Conservation (phyloP, 2,113 vertebrate species). For the Campylomormyrus numenius region DNA sequence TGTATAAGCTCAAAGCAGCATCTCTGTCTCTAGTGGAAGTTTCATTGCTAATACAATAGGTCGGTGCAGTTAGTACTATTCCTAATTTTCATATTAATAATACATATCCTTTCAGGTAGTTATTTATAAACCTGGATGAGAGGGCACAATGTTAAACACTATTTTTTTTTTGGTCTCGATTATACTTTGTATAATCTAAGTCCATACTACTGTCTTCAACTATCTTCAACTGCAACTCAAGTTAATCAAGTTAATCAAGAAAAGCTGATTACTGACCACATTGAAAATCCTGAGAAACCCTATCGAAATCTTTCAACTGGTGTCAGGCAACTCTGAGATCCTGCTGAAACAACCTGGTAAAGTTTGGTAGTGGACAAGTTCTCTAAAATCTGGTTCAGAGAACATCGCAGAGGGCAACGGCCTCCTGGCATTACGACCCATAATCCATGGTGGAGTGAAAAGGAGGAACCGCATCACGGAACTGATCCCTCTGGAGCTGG, state of each 20-base stretch:
- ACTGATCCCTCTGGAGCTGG: neutral
- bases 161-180: neutral
- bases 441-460: conserved; percentile 26
- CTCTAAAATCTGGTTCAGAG: neutral
- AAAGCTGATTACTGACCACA: neutral
- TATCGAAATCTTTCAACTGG: neutral
- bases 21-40: neutral
- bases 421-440: conserved; percentile 34
- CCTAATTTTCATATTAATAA: neutral
- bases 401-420: neutral
- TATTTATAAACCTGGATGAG: neutral
- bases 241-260: neutral
- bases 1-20: neutral
- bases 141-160: neutral
- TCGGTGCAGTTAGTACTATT: neutral
- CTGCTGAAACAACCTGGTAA: neutral
- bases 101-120: neutral
- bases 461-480: conserved; percentile 17
- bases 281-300: neutral
- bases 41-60: neutral
- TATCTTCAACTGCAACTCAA: neutral
- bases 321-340: neutral
- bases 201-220: neutral
- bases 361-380: neutral
- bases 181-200: neutral